Percentiles rank a stretch among this genome's conserved stretches.
Evolutionary conservation across 2,113 vertebrate genomes (phyloP).

Genomic region (Calyptomena viridis): DNA sequence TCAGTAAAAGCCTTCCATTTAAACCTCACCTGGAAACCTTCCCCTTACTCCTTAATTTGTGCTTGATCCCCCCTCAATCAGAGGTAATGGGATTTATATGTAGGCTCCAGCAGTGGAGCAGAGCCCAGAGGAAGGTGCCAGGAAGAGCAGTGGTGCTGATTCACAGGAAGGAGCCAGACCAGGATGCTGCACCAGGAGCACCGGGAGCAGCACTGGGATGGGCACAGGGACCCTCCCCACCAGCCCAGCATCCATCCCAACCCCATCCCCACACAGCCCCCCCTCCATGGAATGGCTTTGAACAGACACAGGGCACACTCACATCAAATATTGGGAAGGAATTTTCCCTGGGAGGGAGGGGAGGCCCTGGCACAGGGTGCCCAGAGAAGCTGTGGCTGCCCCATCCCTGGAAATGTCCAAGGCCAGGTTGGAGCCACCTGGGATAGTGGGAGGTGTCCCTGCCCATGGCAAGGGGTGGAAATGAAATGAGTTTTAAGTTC

Average conservation of each 20-base stretch:
- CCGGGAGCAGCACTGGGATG: not conserved
- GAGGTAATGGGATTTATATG: not conserved
- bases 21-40: constrained; percentile 37
- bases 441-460: accelerated
- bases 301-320: not conserved
- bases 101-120: not conserved
- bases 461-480: not conserved
- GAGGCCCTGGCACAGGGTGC: not conserved
- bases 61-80: not conserved
- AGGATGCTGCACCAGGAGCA: not conserved
- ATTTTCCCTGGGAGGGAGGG: accelerated
- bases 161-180: not conserved
- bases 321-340: not conserved
- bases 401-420: not conserved
- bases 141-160: not conserved
- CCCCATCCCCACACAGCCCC: too few species aligned
- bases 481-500: not conserved
- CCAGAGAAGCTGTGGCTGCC: not conserved
- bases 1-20: not conserved
- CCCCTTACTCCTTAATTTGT: not conserved
- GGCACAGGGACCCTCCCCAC: accelerated
- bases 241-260: accelerated
- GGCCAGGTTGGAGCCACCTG: accelerated
- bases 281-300: too few species aligned
- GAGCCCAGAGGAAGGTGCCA: not conserved